A percentile compares a stretch with the other conserved stretches of the same genome.
These are phyloP conservation scores for Sanderia malayensis DNA, from an alignment of 30 jellyfish, hydroid and myxozoan genomes.

Conservation along the genomic window DNA sequence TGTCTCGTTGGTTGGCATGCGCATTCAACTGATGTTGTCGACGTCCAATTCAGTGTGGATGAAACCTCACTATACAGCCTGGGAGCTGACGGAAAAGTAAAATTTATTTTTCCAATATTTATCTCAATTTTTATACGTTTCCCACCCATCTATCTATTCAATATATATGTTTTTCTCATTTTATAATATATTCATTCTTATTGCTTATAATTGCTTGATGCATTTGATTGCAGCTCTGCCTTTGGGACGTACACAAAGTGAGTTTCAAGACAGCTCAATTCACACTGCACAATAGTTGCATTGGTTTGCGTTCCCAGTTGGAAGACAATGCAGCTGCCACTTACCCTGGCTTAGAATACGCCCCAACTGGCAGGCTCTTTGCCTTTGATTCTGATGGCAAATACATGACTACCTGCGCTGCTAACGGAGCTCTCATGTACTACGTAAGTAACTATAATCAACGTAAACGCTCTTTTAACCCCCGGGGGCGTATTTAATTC, in stretches of 20 bases:
- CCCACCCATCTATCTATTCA: too few relatives aligned
- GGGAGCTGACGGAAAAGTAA: constrained; percentile 95
- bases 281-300: constrained; percentile 59
- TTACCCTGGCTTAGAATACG: constrained; percentile 6
- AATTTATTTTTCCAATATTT: too few relatives aligned
- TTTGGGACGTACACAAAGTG: constrained; percentile 92
- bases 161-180: too few relatives aligned
- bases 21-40: constrained; percentile 76
- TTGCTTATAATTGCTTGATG: too few relatives aligned
- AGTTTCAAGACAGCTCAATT: constrained; percentile 81
- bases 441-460: constrained; percentile 73
- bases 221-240: constrained; percentile 47
- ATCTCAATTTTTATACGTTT: too few relatives aligned
- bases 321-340: constrained; percentile 13
- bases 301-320: constrained; percentile 31
- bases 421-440: constrained; percentile 58
- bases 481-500: too few relatives aligned
- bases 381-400: constrained; percentile 90
- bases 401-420: constrained; percentile 74
- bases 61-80: constrained; percentile 84
- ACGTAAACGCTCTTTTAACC: too few relatives aligned
- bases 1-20: constrained; percentile 99
- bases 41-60: constrained; percentile 82
- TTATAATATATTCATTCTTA: too few relatives aligned
- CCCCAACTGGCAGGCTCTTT: constrained; percentile 77